Evolutionary conservation across 2,113 vertebrate species (phyloP), one percentile per base, ranked within the genome.

Genomic region (Cisticola juncidis): DNA sequence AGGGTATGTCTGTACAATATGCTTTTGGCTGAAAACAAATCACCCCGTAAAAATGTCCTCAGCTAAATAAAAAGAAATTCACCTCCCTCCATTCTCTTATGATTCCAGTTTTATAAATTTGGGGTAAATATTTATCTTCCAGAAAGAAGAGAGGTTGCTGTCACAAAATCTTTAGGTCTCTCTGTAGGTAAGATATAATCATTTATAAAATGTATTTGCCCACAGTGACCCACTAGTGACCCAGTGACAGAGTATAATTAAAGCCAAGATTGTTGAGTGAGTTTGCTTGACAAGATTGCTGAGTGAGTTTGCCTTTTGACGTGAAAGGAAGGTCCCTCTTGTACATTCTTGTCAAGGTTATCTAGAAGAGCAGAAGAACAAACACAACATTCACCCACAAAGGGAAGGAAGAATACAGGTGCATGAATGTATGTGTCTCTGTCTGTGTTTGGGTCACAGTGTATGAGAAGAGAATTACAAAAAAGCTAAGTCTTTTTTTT

Each of bases 41-140:
- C 70, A 86, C 53, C 24, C 45, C 76, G 76, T 96, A 94, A 95
- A 97, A 93, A 85, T 73, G 33, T 95, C 72, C 40, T 94, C 38
- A 48, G 42, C 25, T 94, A 94, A 95, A 84, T 77, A 94, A 94
- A 95, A 95, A 84, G 84, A 88, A 48, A 24, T 85, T 79, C 25
- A 88, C 66, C 10, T 40, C 3, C 35, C 31, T 14, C 8, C 29
- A 40, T 80, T 62, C 40, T 81, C 93, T 94, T 77, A 80, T 66
- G 7, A 78, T 92, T 81, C 57, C 56, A 23, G 6, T 91, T 97
- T 86, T 79, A 72, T 77, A 84, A 93, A 95, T 70, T 90, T 71
- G 20, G 47, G 35, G 23, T 93, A 35, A 96, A 94, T 97, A 78
- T 89, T 84, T 95, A 61, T n/a, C 14, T 86, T 79, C 42, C 33